Percentiles rank a stretch among this genome's conserved stretches.
Evolutionary conservation across 2,797 vertebrate species (phyloP).

Genomic region (Paratrypauchen microcephalus): DNA sequence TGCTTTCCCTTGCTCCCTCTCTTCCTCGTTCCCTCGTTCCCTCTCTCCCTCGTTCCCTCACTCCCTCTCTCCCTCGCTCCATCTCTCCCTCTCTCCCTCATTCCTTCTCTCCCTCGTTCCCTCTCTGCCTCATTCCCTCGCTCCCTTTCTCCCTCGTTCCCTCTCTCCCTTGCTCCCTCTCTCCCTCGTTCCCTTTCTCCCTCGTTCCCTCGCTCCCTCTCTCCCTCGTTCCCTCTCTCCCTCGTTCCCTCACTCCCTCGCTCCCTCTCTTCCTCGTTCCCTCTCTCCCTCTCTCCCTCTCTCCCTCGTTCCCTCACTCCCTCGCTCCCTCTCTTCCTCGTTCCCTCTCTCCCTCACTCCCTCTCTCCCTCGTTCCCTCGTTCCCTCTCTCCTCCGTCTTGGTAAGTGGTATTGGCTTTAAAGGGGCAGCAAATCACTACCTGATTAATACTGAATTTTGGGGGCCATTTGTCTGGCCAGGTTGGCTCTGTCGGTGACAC

Average conservation of each 20-base stretch:
- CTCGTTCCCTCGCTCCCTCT: rapidly evolving
- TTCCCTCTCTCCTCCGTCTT: slow-evolving; percentile 34
- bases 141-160: slow-evolving; percentile 1
- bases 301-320: neutral
- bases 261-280: too few relatives aligned
- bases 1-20: too few relatives aligned
- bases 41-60: slow-evolving; percentile 21
- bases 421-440: slow-evolving; percentile 81
- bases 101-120: too few relatives aligned
- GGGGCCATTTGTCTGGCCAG: slow-evolving; percentile 78
- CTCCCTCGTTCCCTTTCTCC: neutral
- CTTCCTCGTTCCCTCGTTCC: slow-evolving; percentile 19
- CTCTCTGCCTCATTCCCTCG: too few relatives aligned
- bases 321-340: neutral
- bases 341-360: too few relatives aligned
- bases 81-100: too few relatives aligned
- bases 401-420: slow-evolving; percentile 80
- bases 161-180: neutral
- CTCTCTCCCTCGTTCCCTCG: neutral
- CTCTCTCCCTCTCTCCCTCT: slow-evolving; percentile 19
- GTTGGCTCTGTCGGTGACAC: slow-evolving; percentile 73
- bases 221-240: too few relatives aligned
- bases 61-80: neutral
- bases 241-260: too few relatives aligned
- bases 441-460: slow-evolving; percentile 84